These are phyloP conservation scores for Himalopsyche anomala DNA, from an alignment of 2,888 invertebrate genomes.

Conservation along the genomic window DNA sequence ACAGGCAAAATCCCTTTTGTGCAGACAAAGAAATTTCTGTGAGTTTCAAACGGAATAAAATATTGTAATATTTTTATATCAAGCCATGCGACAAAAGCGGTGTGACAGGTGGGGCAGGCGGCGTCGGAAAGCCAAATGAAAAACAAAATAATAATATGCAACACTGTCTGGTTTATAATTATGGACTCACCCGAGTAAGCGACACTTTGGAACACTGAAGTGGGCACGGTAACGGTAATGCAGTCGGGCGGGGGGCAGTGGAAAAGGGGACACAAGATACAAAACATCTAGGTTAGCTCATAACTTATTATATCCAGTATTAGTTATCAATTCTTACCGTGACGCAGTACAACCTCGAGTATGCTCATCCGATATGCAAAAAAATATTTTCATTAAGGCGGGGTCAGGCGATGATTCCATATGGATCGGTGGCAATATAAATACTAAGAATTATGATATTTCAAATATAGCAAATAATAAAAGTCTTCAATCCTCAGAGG, in stretches of 20 bases:
- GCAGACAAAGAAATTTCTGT: neutral
- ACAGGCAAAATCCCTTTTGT: neutral
- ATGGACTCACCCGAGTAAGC: slow-evolving; percentile 93
- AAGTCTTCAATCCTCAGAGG: too few species aligned
- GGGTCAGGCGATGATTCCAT: too few species aligned
- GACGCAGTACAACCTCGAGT: neutral
- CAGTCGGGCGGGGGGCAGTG: slow-evolving; percentile 55
- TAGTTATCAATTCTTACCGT: slow-evolving; percentile 16
- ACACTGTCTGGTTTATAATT: slow-evolving; percentile 12
- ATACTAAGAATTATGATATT: too few species aligned
- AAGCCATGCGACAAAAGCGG: slow-evolving; percentile 24
- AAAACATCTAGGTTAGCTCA: slow-evolving; percentile 64
- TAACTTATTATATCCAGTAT: slow-evolving; percentile 44
- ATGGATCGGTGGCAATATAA: too few species aligned
- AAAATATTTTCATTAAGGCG: too few species aligned
- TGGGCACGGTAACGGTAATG: slow-evolving; percentile 55
- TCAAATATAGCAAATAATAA: too few species aligned
- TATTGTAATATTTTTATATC: neutral
- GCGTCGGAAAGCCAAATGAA: slow-evolving; percentile 13
- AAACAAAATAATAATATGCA: slow-evolving; percentile 31
- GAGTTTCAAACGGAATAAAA: too few species aligned
- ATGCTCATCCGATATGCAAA: neutral
- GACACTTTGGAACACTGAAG: slow-evolving; percentile 95
- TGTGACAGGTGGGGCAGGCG: slow-evolving; percentile 14
- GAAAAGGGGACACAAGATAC: slow-evolving; percentile 69